Conservation (phyloP, 2,113 vertebrate genomes). For the Castor canadensis region DNA sequence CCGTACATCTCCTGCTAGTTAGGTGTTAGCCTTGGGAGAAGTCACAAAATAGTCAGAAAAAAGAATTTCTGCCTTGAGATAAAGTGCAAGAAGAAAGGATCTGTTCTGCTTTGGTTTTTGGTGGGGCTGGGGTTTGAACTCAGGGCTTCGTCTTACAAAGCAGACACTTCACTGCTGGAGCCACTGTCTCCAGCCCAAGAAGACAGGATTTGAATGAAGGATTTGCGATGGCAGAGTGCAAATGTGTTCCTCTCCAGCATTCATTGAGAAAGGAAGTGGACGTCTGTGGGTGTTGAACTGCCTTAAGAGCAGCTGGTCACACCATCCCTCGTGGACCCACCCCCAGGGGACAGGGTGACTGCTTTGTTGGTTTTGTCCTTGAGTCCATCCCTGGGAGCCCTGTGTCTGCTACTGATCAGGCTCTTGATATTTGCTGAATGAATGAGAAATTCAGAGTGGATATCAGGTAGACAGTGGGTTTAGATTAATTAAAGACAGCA, state of each 20-base stretch:
- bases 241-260: not conserved
- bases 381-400: not conserved
- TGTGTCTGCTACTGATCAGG: not conserved
- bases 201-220: not conserved
- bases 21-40: not conserved
- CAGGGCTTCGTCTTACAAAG: no score
- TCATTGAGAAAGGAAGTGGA: not conserved
- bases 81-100: not conserved
- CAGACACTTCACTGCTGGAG: no score
- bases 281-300: not conserved
- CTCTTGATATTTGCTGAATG: not conserved
- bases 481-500: conserved; percentile 16
- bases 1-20: not conserved
- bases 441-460: not conserved
- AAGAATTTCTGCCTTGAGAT: conserved; percentile 30
- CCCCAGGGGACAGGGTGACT: not conserved
- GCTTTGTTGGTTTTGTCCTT: not conserved
- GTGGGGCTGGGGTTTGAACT: no score
- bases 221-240: not conserved
- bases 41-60: not conserved
- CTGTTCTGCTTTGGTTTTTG: no score
- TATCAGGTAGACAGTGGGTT: not conserved
- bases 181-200: no score
- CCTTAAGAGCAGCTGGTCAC: not conserved
- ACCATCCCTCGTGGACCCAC: not conserved